Base-by-base conservation (phyloP, 2,797 vertebrate species). In the Geotrypetes seraphini region DNA sequence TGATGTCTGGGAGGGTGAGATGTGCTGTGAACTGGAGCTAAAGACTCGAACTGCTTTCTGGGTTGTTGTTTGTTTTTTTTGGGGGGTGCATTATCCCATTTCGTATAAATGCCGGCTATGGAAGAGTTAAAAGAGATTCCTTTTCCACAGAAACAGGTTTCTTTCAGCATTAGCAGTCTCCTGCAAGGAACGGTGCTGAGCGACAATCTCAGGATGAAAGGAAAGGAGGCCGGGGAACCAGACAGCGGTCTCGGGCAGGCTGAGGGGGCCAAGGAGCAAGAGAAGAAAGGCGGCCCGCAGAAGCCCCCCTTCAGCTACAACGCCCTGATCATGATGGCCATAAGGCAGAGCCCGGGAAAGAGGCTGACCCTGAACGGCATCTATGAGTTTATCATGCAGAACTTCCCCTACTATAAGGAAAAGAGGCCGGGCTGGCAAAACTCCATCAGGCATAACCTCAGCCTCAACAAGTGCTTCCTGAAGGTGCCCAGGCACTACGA, bases 271-370 rank as follows among this genome's bases (percentile, higher is more conserved):
- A 14, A 16, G 2, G 8, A 26, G 8, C 4, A 26, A 15, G 26
- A 12, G n/a, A n/a, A n/a, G n/a, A 43, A 19, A 12, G 47, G 29
- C 2, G 70, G 70, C 49, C 33, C 47, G 0, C 74, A 83, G 35
- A 87, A 86, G 49, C 85, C 85, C 4, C 77, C 82, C 1, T 86
- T 87, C 41, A 87, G 85, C 17, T 87, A 87, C 31, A 86, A 86
- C 41, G 85, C 85, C 18, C 74, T 86, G 37, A 88, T 88, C 33
- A 84, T 85, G 81, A 88, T 85, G 85, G 85, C 85, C 19, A 85
- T 88, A 40, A 73, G 79, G 15, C 82, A 83, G 45, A 87, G 78
- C 37, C 79, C 76, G 2, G 69, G 63, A 7, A 38, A 71, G 11
- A 59, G 80, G 5, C 79, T 88, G 21, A 83, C 84, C 0, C 78